Base-by-base conservation (phyloP, 1,140 invertebrate genomes). In the Polypedilum vanderplanki region DNA sequence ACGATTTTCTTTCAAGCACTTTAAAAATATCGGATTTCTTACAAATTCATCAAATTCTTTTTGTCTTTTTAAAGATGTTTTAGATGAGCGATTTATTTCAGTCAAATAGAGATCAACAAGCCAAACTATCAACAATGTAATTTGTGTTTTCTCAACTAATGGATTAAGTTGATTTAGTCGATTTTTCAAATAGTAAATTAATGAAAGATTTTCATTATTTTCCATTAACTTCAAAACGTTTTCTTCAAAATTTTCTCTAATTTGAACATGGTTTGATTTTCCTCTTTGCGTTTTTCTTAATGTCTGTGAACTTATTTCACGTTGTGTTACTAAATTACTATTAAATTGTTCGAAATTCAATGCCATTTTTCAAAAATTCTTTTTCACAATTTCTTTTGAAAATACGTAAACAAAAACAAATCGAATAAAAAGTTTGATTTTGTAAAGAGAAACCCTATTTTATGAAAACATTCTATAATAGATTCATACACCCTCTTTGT, bases 71-170 rank as follows among this genome's bases (percentile, higher is more conserved):
- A 83, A 79, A 91, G 93, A 74, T 88, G 79, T 24, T 82, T 86
- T 17, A 88, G 82, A 84, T 77, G 94, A 81, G 40, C 87, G 79
- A 74, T 92, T 91, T 79, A 98, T 86, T 83, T 96, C 90, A 78
- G 92, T 95, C 77, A 98, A 85, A 84, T 91, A 97, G 20, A 98
- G 84, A 82, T 99, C 96, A 7, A 96, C 88, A 73, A 98, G 87
- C 96, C 96, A 98, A 41, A 97, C 88, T 0, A 97, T 91, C 33
- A 98, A 86, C 88, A 97, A 94, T 0, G 94, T 96, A 65, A 93
- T 90, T 83, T 97, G 90, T 0, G 92, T 94, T 78, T 89, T 89
- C 77, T 92, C 90, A 76, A 90, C 87, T 5, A 5, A 9, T 1
- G 84, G 81, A 40, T 84, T 83, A 41, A 89, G 78, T 12, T 83